A percentile compares a stretch with the other conserved stretches of the same genome.
Conservation (phyloP, 2,113 vertebrate species). For the Myotis yumanensis region DNA sequence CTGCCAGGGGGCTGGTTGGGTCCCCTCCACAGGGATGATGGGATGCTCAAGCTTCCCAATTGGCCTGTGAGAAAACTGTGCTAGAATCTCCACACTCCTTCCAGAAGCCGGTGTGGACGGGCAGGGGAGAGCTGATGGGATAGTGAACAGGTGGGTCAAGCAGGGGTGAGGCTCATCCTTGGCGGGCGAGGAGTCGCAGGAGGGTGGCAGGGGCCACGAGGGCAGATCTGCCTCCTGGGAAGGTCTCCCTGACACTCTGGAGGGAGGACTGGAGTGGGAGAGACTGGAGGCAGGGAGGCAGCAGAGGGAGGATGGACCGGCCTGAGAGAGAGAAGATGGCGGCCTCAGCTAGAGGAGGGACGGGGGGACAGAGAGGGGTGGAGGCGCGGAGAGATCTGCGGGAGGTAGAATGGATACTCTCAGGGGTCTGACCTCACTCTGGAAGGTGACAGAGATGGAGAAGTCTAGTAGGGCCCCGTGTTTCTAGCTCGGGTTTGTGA, state of each 20-base stretch:
- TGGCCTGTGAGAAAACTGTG: neutral
- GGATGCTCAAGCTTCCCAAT: neutral
- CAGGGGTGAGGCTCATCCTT: neutral
- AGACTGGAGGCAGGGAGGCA: neutral
- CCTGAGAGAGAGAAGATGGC: neutral
- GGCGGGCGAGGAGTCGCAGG: neutral
- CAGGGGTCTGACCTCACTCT: neutral
- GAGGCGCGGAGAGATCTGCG: neutral
- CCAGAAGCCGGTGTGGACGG: neutral
- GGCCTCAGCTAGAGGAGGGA: neutral
- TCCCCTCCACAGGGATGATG: neutral
- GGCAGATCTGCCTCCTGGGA: neutral
- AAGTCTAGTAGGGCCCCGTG: neutral
- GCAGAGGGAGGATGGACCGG: rapidly evolving
- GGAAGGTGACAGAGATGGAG: neutral
- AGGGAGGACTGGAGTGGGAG: neutral
- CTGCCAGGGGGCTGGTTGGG: neutral
- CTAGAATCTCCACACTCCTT: neutral
- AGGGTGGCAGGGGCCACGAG: rapidly evolving
- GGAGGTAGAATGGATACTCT: neutral
- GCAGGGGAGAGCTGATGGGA: too few relatives aligned
- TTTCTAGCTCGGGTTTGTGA: neutral
- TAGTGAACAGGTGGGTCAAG: neutral
- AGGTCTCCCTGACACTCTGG: neutral
- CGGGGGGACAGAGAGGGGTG: neutral